A percentile compares a stretch with the other conserved stretches of the same genome.
Conservation (phyloP, 2,113 vertebrate genomes). For the Cynopterus brachyotis region DNA sequence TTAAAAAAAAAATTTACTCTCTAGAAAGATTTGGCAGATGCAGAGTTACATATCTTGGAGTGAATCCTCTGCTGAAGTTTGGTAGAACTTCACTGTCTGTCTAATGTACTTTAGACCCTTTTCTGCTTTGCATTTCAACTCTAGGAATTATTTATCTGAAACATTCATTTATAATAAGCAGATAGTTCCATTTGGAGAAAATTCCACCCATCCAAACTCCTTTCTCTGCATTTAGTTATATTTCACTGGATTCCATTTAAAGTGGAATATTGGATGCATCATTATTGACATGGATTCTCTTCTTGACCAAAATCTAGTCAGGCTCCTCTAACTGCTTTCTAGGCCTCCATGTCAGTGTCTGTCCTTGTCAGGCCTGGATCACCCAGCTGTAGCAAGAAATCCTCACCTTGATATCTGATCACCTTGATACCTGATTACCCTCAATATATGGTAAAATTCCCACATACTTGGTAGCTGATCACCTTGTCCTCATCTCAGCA, state of each 20-base stretch:
- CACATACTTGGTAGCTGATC: neutral
- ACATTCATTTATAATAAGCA: neutral
- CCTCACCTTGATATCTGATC: neutral
- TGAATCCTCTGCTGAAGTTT: neutral
- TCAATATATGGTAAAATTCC: neutral
- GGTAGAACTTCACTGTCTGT: neutral
- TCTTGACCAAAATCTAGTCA: neutral
- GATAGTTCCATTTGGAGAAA: neutral
- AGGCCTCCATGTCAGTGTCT: neutral
- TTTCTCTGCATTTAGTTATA: neutral
- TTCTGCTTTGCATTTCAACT: neutral
- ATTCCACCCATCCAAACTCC: neutral
- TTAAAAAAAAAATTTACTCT: neutral
- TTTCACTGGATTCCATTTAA: neutral
- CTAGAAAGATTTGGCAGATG: neutral
- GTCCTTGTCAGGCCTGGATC: neutral
- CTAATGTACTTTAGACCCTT: neutral
- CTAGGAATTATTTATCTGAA: neutral
- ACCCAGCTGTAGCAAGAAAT: neutral
- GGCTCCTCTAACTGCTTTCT: neutral
- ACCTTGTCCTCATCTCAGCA: neutral
- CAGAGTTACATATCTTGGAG: neutral
- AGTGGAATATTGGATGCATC: neutral
- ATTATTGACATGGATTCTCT: neutral
- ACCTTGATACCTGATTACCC: neutral